These are phyloP conservation scores for Andrena fulva DNA, from an alignment of 2,888 invertebrate genomes.

Conservation along the genomic window DNA sequence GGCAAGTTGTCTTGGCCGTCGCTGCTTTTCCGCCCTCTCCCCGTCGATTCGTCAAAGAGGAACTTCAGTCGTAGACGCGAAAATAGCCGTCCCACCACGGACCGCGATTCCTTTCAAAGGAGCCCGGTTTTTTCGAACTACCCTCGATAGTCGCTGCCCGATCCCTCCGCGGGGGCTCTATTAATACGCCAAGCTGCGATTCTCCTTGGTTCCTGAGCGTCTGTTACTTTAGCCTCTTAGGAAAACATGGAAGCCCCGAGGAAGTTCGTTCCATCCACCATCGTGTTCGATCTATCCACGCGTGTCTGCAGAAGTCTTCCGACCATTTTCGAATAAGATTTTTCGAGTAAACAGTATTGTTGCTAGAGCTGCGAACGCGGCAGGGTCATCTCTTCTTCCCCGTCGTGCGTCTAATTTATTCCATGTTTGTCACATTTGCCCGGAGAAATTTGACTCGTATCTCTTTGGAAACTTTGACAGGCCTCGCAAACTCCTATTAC, in stretches of 20 bases:
- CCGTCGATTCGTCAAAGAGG: constrained; percentile 67
- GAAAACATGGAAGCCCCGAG: no score
- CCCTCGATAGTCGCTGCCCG: constrained; percentile 1
- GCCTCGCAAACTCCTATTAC: constrained; percentile 73
- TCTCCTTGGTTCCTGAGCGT: neutral
- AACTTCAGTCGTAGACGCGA: constrained; percentile 50
- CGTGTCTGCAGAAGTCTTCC: no score
- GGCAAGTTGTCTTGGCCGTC: constrained; percentile 77
- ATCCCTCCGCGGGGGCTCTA: neutral
- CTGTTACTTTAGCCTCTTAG: no score
- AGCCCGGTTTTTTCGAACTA: constrained; percentile 30
- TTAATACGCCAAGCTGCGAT: neutral
- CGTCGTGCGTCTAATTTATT: constrained; percentile 63
- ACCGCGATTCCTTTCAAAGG: constrained; percentile 47
- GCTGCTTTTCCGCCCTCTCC: constrained; percentile 45
- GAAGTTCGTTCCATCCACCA: no score
- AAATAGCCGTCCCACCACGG: constrained; percentile 53
- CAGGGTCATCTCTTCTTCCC: neutral
- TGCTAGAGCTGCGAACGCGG: no score
- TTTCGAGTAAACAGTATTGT: no score
- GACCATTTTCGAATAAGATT: no score
- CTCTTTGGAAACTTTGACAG: constrained; percentile 75
- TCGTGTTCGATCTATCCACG: no score
- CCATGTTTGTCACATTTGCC: constrained; percentile 56
- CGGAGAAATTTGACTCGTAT: constrained; percentile 74